Conservation (phyloP, 2,888 invertebrate species). For the Trachelus troglodyta region DNA sequence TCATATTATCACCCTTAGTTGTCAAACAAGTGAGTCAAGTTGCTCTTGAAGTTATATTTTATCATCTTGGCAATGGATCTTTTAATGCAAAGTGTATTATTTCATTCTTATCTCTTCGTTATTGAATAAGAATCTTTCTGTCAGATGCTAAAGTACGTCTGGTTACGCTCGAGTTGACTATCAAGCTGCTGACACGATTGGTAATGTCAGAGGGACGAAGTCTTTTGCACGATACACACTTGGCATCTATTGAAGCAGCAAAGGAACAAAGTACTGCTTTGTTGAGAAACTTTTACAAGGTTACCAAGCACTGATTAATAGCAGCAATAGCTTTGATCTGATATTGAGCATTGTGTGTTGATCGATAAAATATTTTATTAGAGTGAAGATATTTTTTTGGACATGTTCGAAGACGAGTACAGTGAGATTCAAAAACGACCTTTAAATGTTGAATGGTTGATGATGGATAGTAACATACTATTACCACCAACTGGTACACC, state of each 20-base stretch:
- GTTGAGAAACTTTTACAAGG: constrained; percentile 92
- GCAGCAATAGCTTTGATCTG: background rate
- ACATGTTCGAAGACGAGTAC: constrained; percentile 98
- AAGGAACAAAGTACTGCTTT: constrained; percentile 85
- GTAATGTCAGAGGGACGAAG: constrained; percentile 71
- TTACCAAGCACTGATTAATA: constrained; percentile 38
- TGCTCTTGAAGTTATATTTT: background rate
- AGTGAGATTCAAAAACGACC: constrained; percentile 90
- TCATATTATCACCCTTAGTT: constrained; percentile 84
- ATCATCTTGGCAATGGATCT: background rate
- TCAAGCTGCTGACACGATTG: constrained; percentile 82
- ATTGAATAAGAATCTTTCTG: constrained; percentile 24
- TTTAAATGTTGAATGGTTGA: constrained; percentile 92
- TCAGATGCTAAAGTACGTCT: constrained; percentile 88
- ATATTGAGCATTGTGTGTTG: background rate
- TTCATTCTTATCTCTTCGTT: constrained; percentile 14
- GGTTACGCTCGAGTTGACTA: constrained; percentile 90
- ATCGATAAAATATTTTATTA: constrained; percentile 48
- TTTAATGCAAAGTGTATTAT: constrained; percentile 2
- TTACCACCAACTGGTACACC: constrained; percentile 96
- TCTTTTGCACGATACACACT: constrained; percentile 76
- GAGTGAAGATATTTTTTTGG: constrained; percentile 97
- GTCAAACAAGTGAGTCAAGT: constrained; percentile 81
- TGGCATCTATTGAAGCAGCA: constrained; percentile 77
- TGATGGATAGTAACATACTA: constrained; percentile 96